A percentile compares a stretch with the other conserved stretches of the same genome.
Conservation (phyloP, 2,113 vertebrate genomes). For the Cricetomys ansorgei region DNA sequence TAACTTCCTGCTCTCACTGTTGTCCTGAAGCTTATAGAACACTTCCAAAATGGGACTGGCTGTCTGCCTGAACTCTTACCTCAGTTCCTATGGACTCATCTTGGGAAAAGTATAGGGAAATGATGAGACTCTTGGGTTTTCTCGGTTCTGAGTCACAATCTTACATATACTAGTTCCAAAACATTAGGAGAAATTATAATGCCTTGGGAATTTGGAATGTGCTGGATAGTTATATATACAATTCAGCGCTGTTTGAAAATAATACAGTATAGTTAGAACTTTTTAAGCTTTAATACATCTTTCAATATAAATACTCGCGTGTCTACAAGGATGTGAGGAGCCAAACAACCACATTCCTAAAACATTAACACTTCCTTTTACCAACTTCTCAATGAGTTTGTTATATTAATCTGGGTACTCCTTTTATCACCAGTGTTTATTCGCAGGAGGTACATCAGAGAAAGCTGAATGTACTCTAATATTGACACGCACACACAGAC, state of each 20-base stretch:
- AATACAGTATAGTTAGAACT: neutral
- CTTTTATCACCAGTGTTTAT: neutral
- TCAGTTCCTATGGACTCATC: neutral
- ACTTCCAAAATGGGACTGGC: neutral
- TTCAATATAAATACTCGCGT: too few relatives aligned
- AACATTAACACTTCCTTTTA: neutral
- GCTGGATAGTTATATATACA: neutral
- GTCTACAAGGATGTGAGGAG: neutral
- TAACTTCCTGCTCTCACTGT: accelerated
- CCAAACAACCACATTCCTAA: neutral
- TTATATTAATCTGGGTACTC: neutral
- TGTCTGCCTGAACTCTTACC: neutral
- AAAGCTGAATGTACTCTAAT: neutral
- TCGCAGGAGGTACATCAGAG: neutral
- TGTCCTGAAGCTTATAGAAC: neutral
- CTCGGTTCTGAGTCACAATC: neutral
- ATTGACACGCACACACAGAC: neutral
- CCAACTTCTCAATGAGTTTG: neutral
- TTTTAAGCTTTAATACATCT: neutral
- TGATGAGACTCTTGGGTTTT: neutral
- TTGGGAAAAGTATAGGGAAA: neutral
- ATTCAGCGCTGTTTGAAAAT: neutral
- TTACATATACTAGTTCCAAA: neutral
- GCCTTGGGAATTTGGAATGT: neutral
- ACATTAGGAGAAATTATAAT: neutral